Base-by-base conservation (phyloP, 2,797 vertebrate genomes). In the Stomatorhinus walkeri region DNA sequence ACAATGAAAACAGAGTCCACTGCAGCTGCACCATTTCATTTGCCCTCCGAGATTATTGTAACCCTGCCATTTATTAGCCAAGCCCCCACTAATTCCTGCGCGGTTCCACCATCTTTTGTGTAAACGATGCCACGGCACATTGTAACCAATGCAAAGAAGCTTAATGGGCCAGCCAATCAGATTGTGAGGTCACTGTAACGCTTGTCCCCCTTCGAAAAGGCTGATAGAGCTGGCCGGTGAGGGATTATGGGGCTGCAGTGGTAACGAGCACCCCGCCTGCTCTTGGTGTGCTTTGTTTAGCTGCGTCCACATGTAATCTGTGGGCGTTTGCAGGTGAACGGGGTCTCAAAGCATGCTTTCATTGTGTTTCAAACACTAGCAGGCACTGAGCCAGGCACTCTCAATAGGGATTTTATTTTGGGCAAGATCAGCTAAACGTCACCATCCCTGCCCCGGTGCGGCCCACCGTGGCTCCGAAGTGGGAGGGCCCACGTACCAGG, bases 191-290 rank as follows among this genome's bases (percentile, higher is more conserved):
- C 92, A 90, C 90, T 93, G 83, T 91, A 91, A 92, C 87, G 90
- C 86, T 89, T 64, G 90, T 49, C 84, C 56, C 36, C 19, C n/a
- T 87, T 87, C 89, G 92, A 92, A 89, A 89, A 92, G 88, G 89
- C 89, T 90, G 91, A 91, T 85, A 59, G 81, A 40, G 59, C 81
- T 40, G 89, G 83, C 40, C 32, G 12, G 46, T 14, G 22, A 85
- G 89, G 93, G 93, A 94, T 95, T 94, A 93, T 8, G 89, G 89
- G 2, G 88, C 88, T 43, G 95, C 94, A 95, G 94, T 94, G 91
- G 16, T 22, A 81, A 87, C 91, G 91, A 61, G 81, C 16, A 79
- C 49, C 64, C 68, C 22, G 86, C 85, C 85, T 84, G 48, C 83
- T 87, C 64, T 79, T 81, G 64, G 84, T 87, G 46, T 54, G 68